Conservation (phyloP, 1,140 invertebrate genomes). For the Megalopta genalis region DNA sequence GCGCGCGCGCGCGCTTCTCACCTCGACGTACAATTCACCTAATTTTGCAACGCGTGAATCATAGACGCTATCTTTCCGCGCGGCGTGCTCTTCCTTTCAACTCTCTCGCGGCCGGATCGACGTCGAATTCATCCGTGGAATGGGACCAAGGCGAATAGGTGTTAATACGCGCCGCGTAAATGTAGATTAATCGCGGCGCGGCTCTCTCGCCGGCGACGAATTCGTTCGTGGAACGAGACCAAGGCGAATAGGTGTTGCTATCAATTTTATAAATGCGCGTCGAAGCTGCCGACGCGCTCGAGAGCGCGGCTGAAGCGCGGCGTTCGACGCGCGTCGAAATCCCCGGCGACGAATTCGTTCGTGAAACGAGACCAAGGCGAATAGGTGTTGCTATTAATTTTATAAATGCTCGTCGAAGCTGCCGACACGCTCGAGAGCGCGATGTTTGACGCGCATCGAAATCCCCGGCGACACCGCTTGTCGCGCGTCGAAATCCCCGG, state of each 20-base stretch:
- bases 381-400: background rate
- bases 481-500: background rate
- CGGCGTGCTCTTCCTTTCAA: conserved; percentile 15
- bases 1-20: conserved; percentile 13
- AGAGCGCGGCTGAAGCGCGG: too few species aligned
- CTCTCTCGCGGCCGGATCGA: background rate
- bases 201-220: too few species aligned
- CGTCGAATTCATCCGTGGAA: background rate
- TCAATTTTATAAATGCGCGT: background rate
- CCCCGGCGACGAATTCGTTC: too few species aligned
- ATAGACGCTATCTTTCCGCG: conserved; percentile 20
- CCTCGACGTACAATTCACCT: conserved; percentile 13
- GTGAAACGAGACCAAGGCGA: too few species aligned
- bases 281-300: too few species aligned
- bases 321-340: too few species aligned
- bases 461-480: background rate
- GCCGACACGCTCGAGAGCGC: too few species aligned
- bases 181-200: too few species aligned
- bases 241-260: background rate
- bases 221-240: too few species aligned
- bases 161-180: too few species aligned
- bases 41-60: conserved; percentile 41
- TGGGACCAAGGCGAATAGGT: background rate
- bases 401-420: background rate
- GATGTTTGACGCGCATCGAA: too few species aligned